Evolutionary conservation across 92 coral and sea anemone species (phyloP), one percentile per base, ranked within the genome.

Genomic region (Pocillopora meandrina): DNA sequence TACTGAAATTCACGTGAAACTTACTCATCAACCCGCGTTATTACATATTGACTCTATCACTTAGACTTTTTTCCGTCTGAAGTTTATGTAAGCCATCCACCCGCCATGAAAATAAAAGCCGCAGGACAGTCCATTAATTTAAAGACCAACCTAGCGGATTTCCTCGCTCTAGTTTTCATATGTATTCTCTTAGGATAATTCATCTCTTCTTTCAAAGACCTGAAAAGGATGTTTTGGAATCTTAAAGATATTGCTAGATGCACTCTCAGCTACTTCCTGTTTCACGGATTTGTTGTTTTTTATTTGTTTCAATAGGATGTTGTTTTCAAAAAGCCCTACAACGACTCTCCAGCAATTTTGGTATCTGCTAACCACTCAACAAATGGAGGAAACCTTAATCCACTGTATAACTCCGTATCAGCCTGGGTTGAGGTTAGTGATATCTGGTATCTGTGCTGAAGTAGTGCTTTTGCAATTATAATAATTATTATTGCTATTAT

Each of bases 391-490:
- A 87, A 79, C 35, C 72, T 84, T 6, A 81, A 81, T 61, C 91
- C 95, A 21, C 33, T 55, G 23, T 88, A 85, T 84, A 92, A 92
- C 76, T 90, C 84, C 19, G 85, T 92, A 31, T 85, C 92, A 72
- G 87, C 93, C n/a, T 92, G 95, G 95, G 82, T 81, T 11, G 95
- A 92, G 90, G 95, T 90, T 3, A 68, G 87, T 56, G 12, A n/a
- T 14, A 2, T 11, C 19, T 15, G 26, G 26, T 26, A 26, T 26
- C 26, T 26, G 26, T 26, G 26, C 26, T 26, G 26, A n/a, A 13
- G 21, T 18, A 13, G 18, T 3, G 35, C 42, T 13, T 26, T 26
- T 26, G 26, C 26, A 26, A 26, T 26, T 26, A 26, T 26, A 26
- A 26, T 26, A 26, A 26, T 26, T 26, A 26, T 26, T 26, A 26